These are phyloP conservation scores for Pseudotriccus pelzelni DNA, from an alignment of 2,797 vertebrate genomes.

Conservation along the genomic window DNA sequence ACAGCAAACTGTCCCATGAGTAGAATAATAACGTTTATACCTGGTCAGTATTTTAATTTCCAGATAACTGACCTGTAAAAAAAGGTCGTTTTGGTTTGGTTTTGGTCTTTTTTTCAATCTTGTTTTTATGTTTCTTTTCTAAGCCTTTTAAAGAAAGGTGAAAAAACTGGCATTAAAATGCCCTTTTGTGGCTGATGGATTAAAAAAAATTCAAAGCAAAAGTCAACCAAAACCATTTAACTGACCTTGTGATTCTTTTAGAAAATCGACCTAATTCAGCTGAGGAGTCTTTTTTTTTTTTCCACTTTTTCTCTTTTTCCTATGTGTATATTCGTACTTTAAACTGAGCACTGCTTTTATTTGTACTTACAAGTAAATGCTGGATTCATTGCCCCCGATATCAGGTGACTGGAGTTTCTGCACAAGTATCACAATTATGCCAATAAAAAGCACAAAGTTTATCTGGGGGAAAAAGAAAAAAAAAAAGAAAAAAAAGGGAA, in stretches of 20 bases:
- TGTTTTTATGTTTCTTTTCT: background rate
- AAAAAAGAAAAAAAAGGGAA: background rate
- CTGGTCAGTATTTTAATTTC: background rate
- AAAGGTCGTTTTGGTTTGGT: background rate
- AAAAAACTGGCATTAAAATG: background rate
- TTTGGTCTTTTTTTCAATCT: background rate
- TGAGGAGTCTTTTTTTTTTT: background rate
- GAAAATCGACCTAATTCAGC: background rate
- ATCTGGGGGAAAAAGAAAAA: constrained; percentile 76
- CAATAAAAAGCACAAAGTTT: constrained; percentile 95
- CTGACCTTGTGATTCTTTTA: background rate
- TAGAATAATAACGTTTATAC: background rate
- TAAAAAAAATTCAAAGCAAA: background rate
- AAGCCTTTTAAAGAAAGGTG: background rate
- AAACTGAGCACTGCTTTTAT: background rate
- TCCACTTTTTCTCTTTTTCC: constrained; percentile 31
- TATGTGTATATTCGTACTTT: constrained; percentile 58
- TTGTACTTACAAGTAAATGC: constrained; percentile 95
- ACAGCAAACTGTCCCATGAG: background rate
- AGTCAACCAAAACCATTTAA: background rate
- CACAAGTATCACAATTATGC: constrained; percentile 97
- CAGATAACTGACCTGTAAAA: background rate
- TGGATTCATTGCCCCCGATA: constrained; percentile 96
- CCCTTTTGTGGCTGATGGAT: background rate
- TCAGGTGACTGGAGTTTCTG: constrained; percentile 98